Evolutionary conservation across 1,140 invertebrate genomes (phyloP).

Genomic region (Telenomus remus): DNA sequence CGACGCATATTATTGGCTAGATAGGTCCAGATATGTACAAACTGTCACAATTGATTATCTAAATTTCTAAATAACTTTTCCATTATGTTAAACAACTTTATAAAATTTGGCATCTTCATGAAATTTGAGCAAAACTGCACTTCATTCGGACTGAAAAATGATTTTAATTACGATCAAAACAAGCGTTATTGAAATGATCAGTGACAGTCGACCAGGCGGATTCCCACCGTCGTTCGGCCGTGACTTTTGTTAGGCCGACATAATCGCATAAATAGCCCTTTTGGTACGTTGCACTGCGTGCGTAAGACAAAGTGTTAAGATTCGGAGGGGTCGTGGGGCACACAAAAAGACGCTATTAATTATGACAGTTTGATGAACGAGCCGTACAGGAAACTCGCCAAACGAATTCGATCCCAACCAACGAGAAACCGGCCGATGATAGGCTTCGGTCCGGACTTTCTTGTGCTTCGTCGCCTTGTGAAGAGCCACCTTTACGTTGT

Average conservation of each 20-base stretch:
- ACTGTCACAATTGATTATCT: slow-evolving; percentile 71
- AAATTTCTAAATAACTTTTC: slow-evolving; percentile 60
- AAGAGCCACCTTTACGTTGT: slow-evolving; percentile 8
- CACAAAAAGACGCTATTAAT: slow-evolving; percentile 71
- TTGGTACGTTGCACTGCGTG: slow-evolving; percentile 62
- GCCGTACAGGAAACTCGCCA: slow-evolving; percentile 62
- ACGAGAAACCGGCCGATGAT: slow-evolving; percentile 54
- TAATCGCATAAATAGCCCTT: slow-evolving; percentile 65
- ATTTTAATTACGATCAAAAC: slow-evolving; percentile 41
- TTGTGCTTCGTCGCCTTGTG: slow-evolving; percentile 23
- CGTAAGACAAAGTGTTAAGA: slow-evolving; percentile 68
- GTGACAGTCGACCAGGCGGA: slow-evolving; percentile 51
- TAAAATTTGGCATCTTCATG: slow-evolving; percentile 72
- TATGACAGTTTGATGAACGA: slow-evolving; percentile 72
- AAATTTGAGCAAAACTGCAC: no score
- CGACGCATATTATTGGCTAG: no score
- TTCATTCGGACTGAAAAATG: no score
- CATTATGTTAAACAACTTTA: no score
- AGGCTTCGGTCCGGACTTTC: slow-evolving; percentile 26
- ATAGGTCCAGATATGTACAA: slow-evolving; percentile 55
- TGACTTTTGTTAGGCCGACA: slow-evolving; percentile 61
- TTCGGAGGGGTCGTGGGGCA: slow-evolving; percentile 56
- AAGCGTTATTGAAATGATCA: slow-evolving; percentile 31
- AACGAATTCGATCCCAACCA: slow-evolving; percentile 67
- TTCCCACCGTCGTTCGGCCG: slow-evolving; percentile 58